Evolutionary conservation across 2,888 invertebrate species (phyloP).

Genomic region (Hyposoter dolosus): DNA sequence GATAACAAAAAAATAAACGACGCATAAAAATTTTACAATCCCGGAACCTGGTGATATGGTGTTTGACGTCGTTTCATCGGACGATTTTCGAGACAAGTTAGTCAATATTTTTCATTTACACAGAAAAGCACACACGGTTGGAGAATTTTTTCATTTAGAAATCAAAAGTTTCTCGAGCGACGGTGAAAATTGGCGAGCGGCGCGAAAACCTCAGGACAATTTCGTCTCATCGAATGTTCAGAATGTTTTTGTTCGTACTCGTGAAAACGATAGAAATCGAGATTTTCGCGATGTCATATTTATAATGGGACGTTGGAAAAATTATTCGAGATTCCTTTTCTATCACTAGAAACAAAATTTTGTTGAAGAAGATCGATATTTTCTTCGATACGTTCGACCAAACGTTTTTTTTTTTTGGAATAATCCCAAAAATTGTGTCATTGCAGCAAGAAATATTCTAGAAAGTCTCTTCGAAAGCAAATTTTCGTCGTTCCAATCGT

Average conservation of each 20-base stretch:
- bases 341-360: too few relatives aligned
- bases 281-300: neutral
- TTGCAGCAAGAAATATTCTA: too few relatives aligned
- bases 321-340: neutral
- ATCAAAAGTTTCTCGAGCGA: conserved; percentile 13
- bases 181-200: neutral
- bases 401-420: too few relatives aligned
- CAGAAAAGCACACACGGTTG: neutral
- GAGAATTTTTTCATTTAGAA: neutral
- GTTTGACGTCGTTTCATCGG: neutral
- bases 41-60: conserved; percentile 23
- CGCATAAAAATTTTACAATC: conserved; percentile 27
- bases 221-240: neutral
- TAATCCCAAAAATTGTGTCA: too few relatives aligned
- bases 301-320: neutral
- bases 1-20: conserved; percentile 25
- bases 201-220: neutral
- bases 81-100: neutral
- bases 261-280: neutral
- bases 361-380: too few relatives aligned
- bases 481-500: too few relatives aligned
- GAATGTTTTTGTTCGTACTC: neutral
- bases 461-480: too few relatives aligned
- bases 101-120: neutral
- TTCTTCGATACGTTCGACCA: too few relatives aligned